Base-by-base conservation (phyloP, 2,113 vertebrate genomes). In the Capra hircus region DNA sequence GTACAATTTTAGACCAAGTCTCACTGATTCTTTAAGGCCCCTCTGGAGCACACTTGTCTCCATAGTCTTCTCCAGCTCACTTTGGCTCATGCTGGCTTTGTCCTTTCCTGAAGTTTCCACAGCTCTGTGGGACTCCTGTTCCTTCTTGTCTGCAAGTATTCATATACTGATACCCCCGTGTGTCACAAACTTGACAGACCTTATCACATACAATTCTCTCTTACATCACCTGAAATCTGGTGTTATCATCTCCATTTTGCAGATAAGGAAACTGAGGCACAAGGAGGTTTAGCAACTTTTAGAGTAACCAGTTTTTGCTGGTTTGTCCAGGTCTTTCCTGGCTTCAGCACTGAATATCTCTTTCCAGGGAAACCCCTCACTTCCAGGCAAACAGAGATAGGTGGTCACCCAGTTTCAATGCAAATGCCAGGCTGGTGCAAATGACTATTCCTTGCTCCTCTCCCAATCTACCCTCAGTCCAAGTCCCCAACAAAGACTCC, bases 181-280 rank as follows among this genome's bases (percentile, higher is more conserved):
- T 28, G n/a, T 28, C 40, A 17, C 50, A 5, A 11, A 50, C 62
- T 90, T 74, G 52, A 48, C 2, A 14, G 17, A 52, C 5, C 27
- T 48, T 62, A 57, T 28, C 50, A n/a, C 53, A 8, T 82, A 50
- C 10, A 7, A 0, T 57, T 82, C 33, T 67, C 14, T 48, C 33
- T 74, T 45, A n/a, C 1, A 30, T 25, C 81, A 82, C 4, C 27
- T 10, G 16, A 90, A 30, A 71, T 90, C 52, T 28, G 57, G 40
- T n/a, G 13, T 59, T 53, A 60, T 30, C 9, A 36, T 78, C 36
- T 94, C 43, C 21, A 25, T 27, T 95, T 81, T 82, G 2, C 48
- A 90, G 45, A 81, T 62, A 55, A 87, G 62, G 30, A 96, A 89
- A 94, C 7, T 82, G 48, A 96, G 64, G 36, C 17, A 83, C 15